Evolutionary conservation across 2,113 vertebrate species (phyloP).

Genomic region (Chrysochloris asiatica): DNA sequence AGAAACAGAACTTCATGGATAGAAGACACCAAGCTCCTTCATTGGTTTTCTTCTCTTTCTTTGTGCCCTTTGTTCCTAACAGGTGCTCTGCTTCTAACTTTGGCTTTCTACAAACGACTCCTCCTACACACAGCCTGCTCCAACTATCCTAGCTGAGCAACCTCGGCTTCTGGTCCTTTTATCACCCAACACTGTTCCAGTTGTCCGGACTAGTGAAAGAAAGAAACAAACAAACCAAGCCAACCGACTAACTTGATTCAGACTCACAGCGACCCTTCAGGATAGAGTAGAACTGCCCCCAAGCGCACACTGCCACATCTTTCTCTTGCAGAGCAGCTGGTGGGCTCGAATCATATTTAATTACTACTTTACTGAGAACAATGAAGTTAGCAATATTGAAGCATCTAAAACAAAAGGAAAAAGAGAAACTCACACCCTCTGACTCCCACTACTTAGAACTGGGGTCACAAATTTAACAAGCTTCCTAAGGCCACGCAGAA

Average conservation of each 20-base stretch:
- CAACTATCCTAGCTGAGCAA: neutral
- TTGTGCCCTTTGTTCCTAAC: neutral
- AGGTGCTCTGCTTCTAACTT: neutral
- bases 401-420: neutral
- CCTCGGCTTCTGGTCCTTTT: neutral
- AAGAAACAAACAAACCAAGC: no score
- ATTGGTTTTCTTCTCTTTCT: neutral
- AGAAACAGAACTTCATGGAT: neutral
- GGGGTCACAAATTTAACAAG: neutral
- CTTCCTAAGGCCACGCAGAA: neutral
- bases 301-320: no score
- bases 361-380: no score
- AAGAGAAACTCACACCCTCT: no score
- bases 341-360: no score
- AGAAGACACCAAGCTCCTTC: neutral
- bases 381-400: neutral
- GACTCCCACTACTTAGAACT: neutral
- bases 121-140: neutral
- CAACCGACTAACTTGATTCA: no score
- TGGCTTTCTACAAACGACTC: neutral
- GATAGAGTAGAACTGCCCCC: no score
- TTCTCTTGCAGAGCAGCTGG: no score
- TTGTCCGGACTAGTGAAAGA: neutral
- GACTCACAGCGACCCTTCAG: no score
- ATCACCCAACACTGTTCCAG: neutral